phyloP scores from a whole-genome alignment of 2,797 vertebrate species.

The Dermochelys coriacea region DNA sequence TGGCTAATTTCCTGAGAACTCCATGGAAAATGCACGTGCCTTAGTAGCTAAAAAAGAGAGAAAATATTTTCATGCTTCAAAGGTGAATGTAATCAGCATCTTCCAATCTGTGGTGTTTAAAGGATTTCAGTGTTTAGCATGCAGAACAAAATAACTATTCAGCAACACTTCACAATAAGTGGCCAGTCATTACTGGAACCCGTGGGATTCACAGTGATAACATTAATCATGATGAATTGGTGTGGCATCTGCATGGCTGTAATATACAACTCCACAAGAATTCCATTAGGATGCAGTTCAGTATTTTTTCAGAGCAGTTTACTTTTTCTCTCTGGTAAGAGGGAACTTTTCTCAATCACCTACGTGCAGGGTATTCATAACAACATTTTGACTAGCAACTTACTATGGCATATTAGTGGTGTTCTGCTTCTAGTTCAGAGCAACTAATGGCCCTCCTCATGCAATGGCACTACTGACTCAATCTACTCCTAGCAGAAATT shows the following conservation, averaged over 20 bases:
- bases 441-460: not conserved
- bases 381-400: not conserved
- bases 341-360: not conserved
- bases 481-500: not conserved
- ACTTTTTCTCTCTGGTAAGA: not conserved
- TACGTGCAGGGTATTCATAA: not conserved
- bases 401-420: not conserved
- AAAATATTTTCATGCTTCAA: slow-evolving; percentile 48
- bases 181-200: slow-evolving; percentile 12
- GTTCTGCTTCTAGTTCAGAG: slow-evolving; percentile 12
- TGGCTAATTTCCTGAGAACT: slow-evolving; percentile 28
- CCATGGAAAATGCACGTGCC: not conserved
- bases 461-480: not conserved
- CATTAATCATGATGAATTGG: not conserved
- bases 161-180: slow-evolving; percentile 27
- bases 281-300: not conserved
- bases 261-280: not conserved
- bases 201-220: slow-evolving; percentile 22
- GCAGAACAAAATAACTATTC: slow-evolving; percentile 7
- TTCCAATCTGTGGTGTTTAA: slow-evolving; percentile 43
- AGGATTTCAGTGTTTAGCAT: slow-evolving; percentile 35
- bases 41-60: slow-evolving; percentile 22
- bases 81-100: slow-evolving; percentile 31
- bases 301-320: not conserved
- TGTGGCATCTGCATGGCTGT: not conserved